Conservation (phyloP, 1,140 invertebrate species). For the Drosophila lowei region DNA sequence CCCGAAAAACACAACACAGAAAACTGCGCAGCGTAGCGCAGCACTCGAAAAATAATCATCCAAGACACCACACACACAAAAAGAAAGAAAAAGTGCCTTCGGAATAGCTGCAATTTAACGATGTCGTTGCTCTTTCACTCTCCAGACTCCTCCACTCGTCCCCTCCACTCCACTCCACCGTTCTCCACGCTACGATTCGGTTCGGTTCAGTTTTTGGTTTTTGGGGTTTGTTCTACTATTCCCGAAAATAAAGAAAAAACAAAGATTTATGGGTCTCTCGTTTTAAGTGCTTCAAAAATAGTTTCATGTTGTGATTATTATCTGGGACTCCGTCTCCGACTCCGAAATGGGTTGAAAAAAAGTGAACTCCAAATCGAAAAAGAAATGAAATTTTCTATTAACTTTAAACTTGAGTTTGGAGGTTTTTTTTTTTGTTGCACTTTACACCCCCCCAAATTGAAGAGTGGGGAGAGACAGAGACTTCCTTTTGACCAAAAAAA, state of each 20-base stretch:
- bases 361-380: constrained; percentile 19
- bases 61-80: neutral
- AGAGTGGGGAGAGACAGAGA: constrained; percentile 24
- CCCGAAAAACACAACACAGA: neutral
- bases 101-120: constrained; percentile 45
- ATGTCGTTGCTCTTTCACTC: constrained; percentile 50
- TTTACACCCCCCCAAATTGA: constrained; percentile 49
- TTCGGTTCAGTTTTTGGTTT: constrained; percentile 5
- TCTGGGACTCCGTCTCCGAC: constrained; percentile 15
- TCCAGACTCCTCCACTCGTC: constrained; percentile 24
- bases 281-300: constrained; percentile 75
- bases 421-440: constrained; percentile 15
- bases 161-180: neutral
- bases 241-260: constrained; percentile 25
- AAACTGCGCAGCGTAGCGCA: too few relatives aligned
- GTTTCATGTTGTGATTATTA: constrained; percentile 75
- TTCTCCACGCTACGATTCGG: too few relatives aligned
- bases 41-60: constrained; percentile 26
- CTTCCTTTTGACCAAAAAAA: constrained; percentile 64
- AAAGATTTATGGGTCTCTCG: constrained; percentile 60
- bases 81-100: constrained; percentile 1
- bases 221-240: constrained; percentile 23
- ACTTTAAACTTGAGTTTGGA: constrained; percentile 6
- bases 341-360: constrained; percentile 25
- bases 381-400: constrained; percentile 23